phyloP scores from a whole-genome alignment of 2,888 invertebrate species.

The Orthosia gracilis region DNA sequence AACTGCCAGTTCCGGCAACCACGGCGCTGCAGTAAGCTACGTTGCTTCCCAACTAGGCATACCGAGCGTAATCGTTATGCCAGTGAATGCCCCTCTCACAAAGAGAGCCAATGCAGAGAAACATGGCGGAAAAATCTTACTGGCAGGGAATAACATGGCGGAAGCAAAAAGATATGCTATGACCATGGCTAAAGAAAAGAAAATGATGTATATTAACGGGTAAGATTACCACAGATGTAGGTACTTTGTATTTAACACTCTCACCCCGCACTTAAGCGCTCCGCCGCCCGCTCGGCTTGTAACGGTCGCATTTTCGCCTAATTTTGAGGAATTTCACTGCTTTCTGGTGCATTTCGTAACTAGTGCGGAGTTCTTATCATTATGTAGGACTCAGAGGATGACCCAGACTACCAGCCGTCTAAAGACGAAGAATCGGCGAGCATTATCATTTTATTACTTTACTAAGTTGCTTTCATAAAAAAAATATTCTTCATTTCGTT shows the following conservation, averaged over 20 bases:
- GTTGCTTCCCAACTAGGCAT: conserved; percentile 93
- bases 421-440: conserved; percentile 10
- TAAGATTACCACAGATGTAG: conserved; percentile 77
- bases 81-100: conserved; percentile 96
- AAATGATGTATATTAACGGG: conserved; percentile 96
- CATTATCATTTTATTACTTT: neutral
- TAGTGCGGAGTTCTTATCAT: neutral
- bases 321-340: neutral
- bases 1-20: conserved; percentile 97
- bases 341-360: neutral
- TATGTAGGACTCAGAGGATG: conserved; percentile 11
- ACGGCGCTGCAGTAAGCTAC: conserved; percentile 95
- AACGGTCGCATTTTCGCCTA: neutral
- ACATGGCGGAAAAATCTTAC: conserved; percentile 62
- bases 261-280: neutral
- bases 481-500: no score
- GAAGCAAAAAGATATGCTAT: conserved; percentile 95
- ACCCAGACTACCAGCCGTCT: conserved; percentile 12
- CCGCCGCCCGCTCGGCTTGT: conserved; percentile 5
- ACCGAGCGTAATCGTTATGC: conserved; percentile 97
- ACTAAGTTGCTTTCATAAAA: no score
- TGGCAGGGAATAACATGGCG: conserved; percentile 94
- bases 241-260: neutral
- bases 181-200: conserved; percentile 93
- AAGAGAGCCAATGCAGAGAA: conserved; percentile 92